Conservation (phyloP, 2,113 vertebrate species). For the Syrrhaptes paradoxus region DNA sequence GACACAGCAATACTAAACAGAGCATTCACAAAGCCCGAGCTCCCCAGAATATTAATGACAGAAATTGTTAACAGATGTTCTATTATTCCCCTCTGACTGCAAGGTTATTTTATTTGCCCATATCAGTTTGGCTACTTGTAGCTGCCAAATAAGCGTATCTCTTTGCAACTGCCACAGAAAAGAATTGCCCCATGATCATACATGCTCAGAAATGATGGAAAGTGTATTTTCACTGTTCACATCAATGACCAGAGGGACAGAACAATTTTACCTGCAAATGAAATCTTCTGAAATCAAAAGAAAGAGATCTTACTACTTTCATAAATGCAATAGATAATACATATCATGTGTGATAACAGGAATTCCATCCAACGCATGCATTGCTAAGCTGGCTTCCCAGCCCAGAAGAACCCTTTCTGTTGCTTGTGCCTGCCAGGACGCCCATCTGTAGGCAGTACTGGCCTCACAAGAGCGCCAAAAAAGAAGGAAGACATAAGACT, state of each 20-base stretch:
- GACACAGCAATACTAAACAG: background rate
- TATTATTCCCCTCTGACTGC: background rate
- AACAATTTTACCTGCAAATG: background rate
- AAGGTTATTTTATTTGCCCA: background rate
- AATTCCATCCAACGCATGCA: background rate
- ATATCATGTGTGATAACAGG: background rate
- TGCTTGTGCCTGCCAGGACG: background rate
- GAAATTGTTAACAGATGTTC: background rate
- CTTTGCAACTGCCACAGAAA: background rate
- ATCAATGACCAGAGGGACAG: background rate
- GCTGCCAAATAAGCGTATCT: background rate
- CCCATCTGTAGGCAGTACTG: background rate
- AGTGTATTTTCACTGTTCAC: background rate
- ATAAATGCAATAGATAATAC: background rate
- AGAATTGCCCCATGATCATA: background rate
- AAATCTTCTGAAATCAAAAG: background rate
- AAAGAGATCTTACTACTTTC: background rate
- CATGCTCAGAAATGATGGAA: background rate
- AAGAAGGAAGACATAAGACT: background rate
- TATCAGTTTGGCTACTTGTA: background rate
- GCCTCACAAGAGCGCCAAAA: background rate
- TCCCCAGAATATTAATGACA: background rate
- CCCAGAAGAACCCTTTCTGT: background rate
- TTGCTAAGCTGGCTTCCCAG: background rate
- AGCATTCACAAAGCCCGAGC: background rate